phyloP scores from a whole-genome alignment of 2,888 invertebrate genomes.

The Epinotia brunnichana region DNA sequence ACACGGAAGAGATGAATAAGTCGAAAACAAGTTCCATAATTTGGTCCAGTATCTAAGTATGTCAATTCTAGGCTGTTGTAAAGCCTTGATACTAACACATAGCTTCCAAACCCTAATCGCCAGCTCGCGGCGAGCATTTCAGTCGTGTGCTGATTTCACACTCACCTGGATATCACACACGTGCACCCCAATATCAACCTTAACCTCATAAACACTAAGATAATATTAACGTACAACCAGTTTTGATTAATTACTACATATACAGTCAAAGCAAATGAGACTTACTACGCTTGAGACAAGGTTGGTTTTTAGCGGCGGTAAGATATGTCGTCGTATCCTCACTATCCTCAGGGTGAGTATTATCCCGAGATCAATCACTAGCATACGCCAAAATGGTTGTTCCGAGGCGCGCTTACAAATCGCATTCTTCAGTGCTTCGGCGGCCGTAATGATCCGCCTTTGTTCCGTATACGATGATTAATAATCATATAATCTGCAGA shows the following conservation, averaged over 20 bases:
- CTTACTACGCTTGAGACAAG: constrained; percentile 44
- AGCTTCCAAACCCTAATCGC: constrained; percentile 64
- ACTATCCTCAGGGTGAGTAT: constrained; percentile 58
- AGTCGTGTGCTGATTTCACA: constrained; percentile 64
- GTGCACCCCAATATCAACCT: constrained; percentile 31
- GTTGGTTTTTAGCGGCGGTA: constrained; percentile 46
- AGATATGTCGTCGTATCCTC: constrained; percentile 46
- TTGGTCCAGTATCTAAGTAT: background rate
- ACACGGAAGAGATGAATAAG: too few species aligned
- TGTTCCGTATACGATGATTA: constrained; percentile 48
- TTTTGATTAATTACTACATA: constrained; percentile 35
- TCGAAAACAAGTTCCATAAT: too few species aligned
- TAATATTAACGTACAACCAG: background rate
- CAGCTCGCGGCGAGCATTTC: constrained; percentile 65
- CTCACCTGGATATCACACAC: constrained; percentile 52
- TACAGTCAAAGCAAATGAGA: constrained; percentile 18
- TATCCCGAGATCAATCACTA: constrained; percentile 64
- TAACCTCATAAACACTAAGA: constrained; percentile 7
- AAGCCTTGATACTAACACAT: constrained; percentile 50
- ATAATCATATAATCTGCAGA: constrained; percentile 44
- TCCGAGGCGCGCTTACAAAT: constrained; percentile 65
- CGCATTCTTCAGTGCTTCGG: constrained; percentile 59
- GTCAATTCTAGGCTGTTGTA: constrained; percentile 32
- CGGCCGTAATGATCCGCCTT: constrained; percentile 61
- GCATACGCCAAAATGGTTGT: constrained; percentile 57